These are phyloP conservation scores for Blastobasis adustella DNA, from an alignment of 2,888 invertebrate species.

Conservation along the genomic window DNA sequence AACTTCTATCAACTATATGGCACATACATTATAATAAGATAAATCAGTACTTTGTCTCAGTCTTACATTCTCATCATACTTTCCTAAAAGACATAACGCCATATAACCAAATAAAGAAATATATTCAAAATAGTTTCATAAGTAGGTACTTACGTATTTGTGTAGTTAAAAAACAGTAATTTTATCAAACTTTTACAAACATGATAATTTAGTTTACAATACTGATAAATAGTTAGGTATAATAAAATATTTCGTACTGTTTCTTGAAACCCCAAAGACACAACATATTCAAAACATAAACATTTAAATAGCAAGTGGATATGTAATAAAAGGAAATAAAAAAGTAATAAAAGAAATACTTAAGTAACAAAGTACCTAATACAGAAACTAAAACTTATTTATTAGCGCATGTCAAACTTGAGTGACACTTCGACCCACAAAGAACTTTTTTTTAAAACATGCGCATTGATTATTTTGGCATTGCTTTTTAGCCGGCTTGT, in stretches of 20 bases:
- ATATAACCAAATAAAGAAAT: not conserved
- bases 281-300: not conserved
- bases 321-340: not conserved
- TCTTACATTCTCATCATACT: not conserved
- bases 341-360: not conserved
- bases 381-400: conserved; percentile 2
- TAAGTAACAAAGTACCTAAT: not conserved
- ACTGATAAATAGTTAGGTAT: not conserved
- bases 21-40: not conserved
- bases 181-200: not conserved
- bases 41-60: not conserved
- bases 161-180: not conserved
- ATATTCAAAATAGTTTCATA: not conserved
- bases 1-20: not conserved
- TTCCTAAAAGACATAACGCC: not conserved
- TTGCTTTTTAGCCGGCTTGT: conserved; percentile 5
- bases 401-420: conserved; percentile 2
- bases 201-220: not conserved
- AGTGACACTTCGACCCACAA: conserved; percentile 5
- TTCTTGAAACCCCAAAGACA: not conserved
- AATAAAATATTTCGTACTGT: not conserved
- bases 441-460: conserved; percentile 4
- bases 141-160: not conserved
- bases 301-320: not conserved
- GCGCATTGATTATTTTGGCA: conserved; percentile 4